Base-by-base conservation (phyloP, 2,113 vertebrate genomes). In the Scomber japonicus region DNA sequence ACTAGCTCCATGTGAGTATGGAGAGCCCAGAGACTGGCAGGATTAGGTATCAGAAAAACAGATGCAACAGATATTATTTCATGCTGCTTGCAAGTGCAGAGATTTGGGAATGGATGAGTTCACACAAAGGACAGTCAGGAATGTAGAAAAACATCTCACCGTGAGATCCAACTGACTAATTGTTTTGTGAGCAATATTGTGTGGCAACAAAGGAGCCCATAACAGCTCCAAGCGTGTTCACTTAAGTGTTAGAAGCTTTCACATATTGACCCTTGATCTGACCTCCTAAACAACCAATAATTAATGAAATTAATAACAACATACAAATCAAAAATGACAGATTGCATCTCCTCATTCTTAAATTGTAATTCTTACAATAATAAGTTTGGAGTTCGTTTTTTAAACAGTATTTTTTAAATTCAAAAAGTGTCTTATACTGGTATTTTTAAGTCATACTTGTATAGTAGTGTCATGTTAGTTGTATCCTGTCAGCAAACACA, bases 41-140 rank as follows among this genome's bases (percentile, higher is more conserved):
- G 66, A 78, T 88, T 71, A 78, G 31, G 75, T 88, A 82, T 88
- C 71, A 81, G 50, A 62, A 81, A 85, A 86, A 77, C 56, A 78
- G 80, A 73, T 69, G 77, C 61, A 72, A 77, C 54, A 71, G 53
- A 86, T 68, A 75, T 81, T 63, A 72, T 59, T 56, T 82, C 85
- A 79, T 72, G 83, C 79, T 88, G 84, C 64, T 82, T 55, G 49
- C 21, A 69, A 56, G 64, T 49, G 71, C 78, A 51, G 44, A 75
- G 62, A 68, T 78, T 75, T 69, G 6, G 57, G 50, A 69, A 80
- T 51, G 64, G 50, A 81, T 74, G 67, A 76, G 67, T 83, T 87
- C 78, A 80, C 65, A 81, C 35, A 49, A 44, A 27, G 56, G 90
- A 51, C 21, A 35, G 61, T 27, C 61, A 16, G 21, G 66, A 65